Evolutionary conservation across 2,113 vertebrate species (phyloP), one percentile per base, ranked within the genome.

Genomic region (Salvator merianae): DNA sequence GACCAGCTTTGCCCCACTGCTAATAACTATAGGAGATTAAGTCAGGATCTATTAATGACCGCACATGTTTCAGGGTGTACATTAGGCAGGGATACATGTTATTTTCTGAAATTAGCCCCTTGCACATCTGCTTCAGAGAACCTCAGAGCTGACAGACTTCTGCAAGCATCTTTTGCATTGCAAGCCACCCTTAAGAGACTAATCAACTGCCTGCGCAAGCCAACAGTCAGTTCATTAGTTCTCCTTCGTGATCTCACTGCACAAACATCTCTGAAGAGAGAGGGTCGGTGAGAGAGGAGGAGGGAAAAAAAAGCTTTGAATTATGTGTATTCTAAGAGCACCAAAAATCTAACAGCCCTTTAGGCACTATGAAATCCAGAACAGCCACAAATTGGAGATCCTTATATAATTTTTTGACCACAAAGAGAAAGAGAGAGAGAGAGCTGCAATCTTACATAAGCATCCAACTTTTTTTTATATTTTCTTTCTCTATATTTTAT

Each of bases 271-370:
- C 16, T 36, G 32, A 93, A 9, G 43, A 9, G 43, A 47, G 43
- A 9, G 43, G 43, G n/a, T n/a, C n/a, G 43, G 43, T 5, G 6
- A 7, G 55, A 59, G 65, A 10, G 69, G 86, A 80, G n/a, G 80
- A 32, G 18, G 2, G 32, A 14, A 40, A 16, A 18, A 4, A 59
- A 72, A 38, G 13, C 14, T 72, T 59, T n/a, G 38, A n/a, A 32
- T 76, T 78, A 62, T 89, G 55, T 63, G 38, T 70, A 7, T n/a
- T 63, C 68, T 50, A 83, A 47, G 84, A 91, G 79, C 88, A 91
- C 76, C 53, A 69, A 90, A 91, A 93, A 91, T 88, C 88, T 90
- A 92, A 84, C 85, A 91, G 75, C 62, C 83, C 92, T 93, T 85
- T 68, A 86, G 86, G 92, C 83, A 0, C 77, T 40, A 69, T 0